Base-by-base conservation (phyloP, 2,888 invertebrate genomes). In the Physocephala rufipes region DNA sequence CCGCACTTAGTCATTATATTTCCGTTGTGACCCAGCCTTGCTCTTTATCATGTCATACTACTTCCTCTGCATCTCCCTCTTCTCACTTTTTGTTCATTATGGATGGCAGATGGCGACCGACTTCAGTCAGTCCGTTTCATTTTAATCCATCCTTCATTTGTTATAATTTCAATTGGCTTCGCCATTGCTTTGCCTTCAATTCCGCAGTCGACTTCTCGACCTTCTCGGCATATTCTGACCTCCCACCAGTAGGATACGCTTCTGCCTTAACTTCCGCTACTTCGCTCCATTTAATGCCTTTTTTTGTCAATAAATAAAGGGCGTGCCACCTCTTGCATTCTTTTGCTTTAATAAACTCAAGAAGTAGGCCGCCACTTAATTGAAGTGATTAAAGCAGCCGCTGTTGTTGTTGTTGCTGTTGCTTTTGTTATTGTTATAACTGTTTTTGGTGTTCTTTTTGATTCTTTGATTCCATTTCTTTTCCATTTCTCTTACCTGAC, bases 161-260 rank as follows among this genome's bases (percentile, higher is more conserved):
- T 19, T 59, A 59, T 30, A n/a, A n/a, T n/a, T 59, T 26, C 19
- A 30, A 30, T 59, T 59, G 28, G 36, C 58, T 58, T 58, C 28
- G 2, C 16, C 13, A 16, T n/a, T 24, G 58, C 24, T 58, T 26
- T 15, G 5, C 59, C 30, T 59, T 59, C 7, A 30, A n/a, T 13
- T 26, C 36, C 24, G 1, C 19, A 55, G 16, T 4, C 13, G 24
- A 26, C 2, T 4, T 26, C 24, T 7, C 36, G 5, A 4, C 36
- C 36, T n/a, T 12, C 49, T n/a, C n/a, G 5, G 12, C 49, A 2
- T n/a, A 7, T n/a, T n/a, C 49, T n/a, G 4, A 7, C 2, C 49
- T 3, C 49, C 15, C 49, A 13, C 49, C 49, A 49, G n/a, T n/a
- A n/a, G 16, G 19, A 2, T n/a, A 36, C 12, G 49, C 49, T n/a